Evolutionary conservation across 2,888 invertebrate species (phyloP), one percentile per base, ranked within the genome.

Genomic region (Sabatieria punctata): DNA sequence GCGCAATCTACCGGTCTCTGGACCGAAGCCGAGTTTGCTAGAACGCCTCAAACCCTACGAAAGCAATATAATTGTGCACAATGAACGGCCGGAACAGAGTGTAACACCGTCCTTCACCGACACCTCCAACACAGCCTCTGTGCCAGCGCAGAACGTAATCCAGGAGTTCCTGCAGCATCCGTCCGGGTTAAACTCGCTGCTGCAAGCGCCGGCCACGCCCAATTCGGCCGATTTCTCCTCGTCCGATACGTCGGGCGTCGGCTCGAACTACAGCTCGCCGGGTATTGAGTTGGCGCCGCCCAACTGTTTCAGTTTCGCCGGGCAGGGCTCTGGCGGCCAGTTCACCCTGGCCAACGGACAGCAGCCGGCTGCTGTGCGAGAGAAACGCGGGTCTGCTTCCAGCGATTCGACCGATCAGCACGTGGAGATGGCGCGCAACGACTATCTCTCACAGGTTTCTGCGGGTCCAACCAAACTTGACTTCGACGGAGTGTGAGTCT

Each of bases 1-100:
- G 48, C 77, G 93, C 42, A 89, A 82, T 67, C 72, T 95, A 50
- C 85, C 91, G 4, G 93, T 95, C 1, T 91, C 91, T 13, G 57
- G 58, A 22, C 81, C 91, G 0, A 95, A 95, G 65, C 86, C 89
- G 8, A 86, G 89, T 64, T 71, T 95, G 37, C 82, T 95, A 48
- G 89, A 93, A 65, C 76, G 93, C 37, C 71, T 93, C 47, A 81
- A 82, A 54, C 82, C 70, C 4, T 70, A 64, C 57, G 63, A 68
- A 24, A 69, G 69, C 43, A 56, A 54, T 15, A 63, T 65, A 15
- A 35, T 60, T 18, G 48, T 46, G n/a, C 30, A 38, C 23, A 36
- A 19, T n/a, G n/a, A n/a, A n/a, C n/a, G n/a, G n/a, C n/a, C n/a
- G n/a, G n/a, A n/a, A n/a, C n/a, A n/a, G n/a, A n/a, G n/a, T n/a